Percentiles rank a stretch among this genome's conserved stretches.
These are phyloP conservation scores for Onychorhynchus coronatus DNA, from an alignment of 2,113 vertebrate genomes.

Conservation along the genomic window DNA sequence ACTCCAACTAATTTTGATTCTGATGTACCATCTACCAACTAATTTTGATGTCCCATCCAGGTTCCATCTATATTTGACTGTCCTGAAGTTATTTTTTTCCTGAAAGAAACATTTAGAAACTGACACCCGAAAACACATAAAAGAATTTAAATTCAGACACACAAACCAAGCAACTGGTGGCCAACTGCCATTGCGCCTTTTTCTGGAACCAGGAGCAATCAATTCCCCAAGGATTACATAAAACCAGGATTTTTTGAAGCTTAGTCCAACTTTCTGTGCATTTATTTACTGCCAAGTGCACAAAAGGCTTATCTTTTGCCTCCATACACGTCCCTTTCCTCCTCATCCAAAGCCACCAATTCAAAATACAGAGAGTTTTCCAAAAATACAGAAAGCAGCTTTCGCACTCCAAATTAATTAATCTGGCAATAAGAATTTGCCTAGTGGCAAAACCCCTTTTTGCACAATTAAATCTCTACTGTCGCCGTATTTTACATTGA, in stretches of 20 bases:
- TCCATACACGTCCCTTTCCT: neutral
- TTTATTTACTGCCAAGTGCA: neutral
- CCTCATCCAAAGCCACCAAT: neutral
- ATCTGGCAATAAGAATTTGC: fast-evolving
- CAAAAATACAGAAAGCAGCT: neutral
- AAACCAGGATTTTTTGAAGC: neutral
- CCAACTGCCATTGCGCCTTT: neutral
- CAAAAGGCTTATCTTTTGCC: neutral
- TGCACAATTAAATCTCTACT: neutral
- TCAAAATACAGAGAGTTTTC: neutral
- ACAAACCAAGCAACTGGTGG: neutral
- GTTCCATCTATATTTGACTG: neutral
- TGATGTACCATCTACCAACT: neutral
- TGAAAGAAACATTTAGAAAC: neutral
- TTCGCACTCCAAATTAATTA: neutral
- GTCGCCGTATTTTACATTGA: neutral
- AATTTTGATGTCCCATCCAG: neutral
- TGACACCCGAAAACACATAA: neutral
- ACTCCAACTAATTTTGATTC: neutral
- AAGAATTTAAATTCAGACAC: neutral
- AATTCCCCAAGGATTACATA: neutral
- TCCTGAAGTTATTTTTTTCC: neutral
- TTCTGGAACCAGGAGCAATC: neutral
- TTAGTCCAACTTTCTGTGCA: neutral
- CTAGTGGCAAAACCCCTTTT: neutral